Evolutionary conservation across 2,113 vertebrate genomes (phyloP), one percentile per base, ranked within the genome.

Genomic region (Passer montanus): DNA sequence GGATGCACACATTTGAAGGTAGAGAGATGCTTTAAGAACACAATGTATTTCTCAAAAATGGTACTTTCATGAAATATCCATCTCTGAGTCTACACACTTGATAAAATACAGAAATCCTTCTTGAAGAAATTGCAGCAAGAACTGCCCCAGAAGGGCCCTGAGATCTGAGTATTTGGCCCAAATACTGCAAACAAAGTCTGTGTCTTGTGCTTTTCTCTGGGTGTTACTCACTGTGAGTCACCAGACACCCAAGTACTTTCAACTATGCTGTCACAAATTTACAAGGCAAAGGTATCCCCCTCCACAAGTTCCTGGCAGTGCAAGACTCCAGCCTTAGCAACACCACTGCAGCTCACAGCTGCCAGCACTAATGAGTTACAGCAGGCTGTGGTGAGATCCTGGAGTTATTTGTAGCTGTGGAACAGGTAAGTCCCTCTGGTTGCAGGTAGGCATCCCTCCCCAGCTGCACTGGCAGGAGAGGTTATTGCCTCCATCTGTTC

Each of bases 401-500:
- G 70, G 31, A 91, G 50, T 91, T 87, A 68, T 60, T 59, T 87
- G 82, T 83, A 62, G 78, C 84, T 90, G 87, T 59, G 47, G n/a
- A 58, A 53, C 56, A 89, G 84, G 89, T 84, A 67, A 76, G 67
- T 80, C 66, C 74, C 75, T 89, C 56, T 68, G 69, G 53, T 33
- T 85, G 33, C 55, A 74, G 84, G 82, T 68, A 90, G 46, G 43
- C 46, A 77, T 72, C 50, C 67, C 74, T 44, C 35, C 63, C 41
- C 76, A 88, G 90, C 79, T 88, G 90, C 83, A 58, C 1, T 83
- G 88, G 92, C 85, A 92, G 70, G 58, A 93, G 67, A 96, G 46
- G 83, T 93, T 95, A 97, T 88, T 93, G 86, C 68, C 43, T 93
- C 85, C 90, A 97, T 92, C 94, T 90, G 83, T 76, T 94, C 90